Evolutionary conservation across 30 jellyfish, hydroid and myxozoan genomes (phyloP).

Genomic region (Nemopilema nomurai): DNA sequence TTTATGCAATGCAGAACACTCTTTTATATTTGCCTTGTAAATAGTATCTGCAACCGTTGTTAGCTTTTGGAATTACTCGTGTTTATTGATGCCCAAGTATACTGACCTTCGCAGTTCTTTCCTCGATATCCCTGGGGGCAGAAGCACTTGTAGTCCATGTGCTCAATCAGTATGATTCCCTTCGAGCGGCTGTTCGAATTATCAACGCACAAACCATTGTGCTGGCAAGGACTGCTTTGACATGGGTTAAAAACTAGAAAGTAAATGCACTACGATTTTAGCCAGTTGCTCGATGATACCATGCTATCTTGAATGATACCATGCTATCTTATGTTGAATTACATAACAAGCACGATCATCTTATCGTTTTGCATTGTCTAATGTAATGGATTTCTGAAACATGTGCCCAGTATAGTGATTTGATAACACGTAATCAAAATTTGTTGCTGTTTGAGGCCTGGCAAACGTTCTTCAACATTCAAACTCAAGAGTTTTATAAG

Average conservation of each 20-base stretch:
- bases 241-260: constrained; percentile 78
- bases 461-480: neutral
- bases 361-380: too few relatives aligned
- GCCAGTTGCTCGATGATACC: too few relatives aligned
- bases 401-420: too few relatives aligned
- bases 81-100: neutral
- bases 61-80: too few relatives aligned
- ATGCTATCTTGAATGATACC: too few relatives aligned
- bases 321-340: too few relatives aligned
- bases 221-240: constrained; percentile 71
- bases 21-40: too few relatives aligned
- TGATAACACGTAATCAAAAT: too few relatives aligned
- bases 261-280: neutral
- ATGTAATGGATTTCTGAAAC: too few relatives aligned
- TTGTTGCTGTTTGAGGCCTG: neutral
- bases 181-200: constrained; percentile 77
- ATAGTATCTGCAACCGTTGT: too few relatives aligned
- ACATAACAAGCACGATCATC: too few relatives aligned
- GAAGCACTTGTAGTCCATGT: constrained; percentile 82
- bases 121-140: constrained; percentile 93
- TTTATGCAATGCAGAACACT: too few relatives aligned
- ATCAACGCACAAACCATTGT: constrained; percentile 85
- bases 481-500: neutral
- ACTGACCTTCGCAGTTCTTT: constrained; percentile 81
- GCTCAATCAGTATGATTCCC: constrained; percentile 74